Conservation (phyloP, 2,113 vertebrate genomes). For the Plecturocebus donacophilus region DNA sequence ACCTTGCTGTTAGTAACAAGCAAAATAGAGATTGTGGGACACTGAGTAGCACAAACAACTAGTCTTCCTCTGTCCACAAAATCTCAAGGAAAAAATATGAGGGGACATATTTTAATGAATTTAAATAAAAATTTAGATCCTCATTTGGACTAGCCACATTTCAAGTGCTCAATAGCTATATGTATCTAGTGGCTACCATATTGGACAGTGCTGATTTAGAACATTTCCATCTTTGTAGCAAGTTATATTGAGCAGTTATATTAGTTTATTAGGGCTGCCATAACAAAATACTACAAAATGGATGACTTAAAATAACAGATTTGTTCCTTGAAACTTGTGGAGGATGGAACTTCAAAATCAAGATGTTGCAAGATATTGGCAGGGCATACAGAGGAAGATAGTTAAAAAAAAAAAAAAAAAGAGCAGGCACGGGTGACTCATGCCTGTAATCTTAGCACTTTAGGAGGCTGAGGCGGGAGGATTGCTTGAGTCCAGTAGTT, state of each 20-base stretch:
- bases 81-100: background rate
- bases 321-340: background rate
- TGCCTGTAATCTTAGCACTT: no score
- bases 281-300: background rate
- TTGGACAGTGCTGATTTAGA: background rate
- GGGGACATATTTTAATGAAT: background rate
- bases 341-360: background rate
- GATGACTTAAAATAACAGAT: background rate
- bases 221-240: background rate
- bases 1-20: background rate
- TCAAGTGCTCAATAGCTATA: background rate
- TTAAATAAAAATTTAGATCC: background rate
- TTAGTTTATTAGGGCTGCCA: background rate
- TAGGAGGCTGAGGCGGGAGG: no score
- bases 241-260: background rate
- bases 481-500: no score
- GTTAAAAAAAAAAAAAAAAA: no score
- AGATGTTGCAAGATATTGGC: background rate
- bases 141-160: background rate
- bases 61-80: background rate
- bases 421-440: no score
- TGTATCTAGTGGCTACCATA: background rate
- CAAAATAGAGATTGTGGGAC: background rate
- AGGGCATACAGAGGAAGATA: background rate
- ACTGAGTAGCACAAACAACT: background rate